Evolutionary conservation across 2,888 invertebrate species (phyloP).

Genomic region (Tridacna crocea): DNA sequence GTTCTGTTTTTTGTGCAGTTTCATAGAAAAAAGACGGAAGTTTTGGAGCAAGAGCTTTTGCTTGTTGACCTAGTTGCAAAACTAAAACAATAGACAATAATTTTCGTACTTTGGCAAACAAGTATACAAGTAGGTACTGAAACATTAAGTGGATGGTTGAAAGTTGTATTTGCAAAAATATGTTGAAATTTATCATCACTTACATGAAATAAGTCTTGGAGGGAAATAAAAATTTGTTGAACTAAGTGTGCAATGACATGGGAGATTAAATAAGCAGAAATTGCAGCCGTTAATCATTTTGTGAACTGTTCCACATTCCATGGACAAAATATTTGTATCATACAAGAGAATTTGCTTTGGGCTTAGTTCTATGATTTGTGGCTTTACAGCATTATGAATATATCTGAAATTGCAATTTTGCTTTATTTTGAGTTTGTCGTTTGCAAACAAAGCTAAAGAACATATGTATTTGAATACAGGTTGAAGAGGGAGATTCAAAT

Average conservation of each 20-base stretch:
- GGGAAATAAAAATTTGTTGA: slow-evolving; percentile 12
- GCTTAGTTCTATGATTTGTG: slow-evolving; percentile 30
- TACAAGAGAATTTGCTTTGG: slow-evolving; percentile 24
- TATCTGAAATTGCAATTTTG: slow-evolving; percentile 26
- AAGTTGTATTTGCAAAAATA: slow-evolving; percentile 29
- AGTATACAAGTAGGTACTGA: slow-evolving; percentile 18
- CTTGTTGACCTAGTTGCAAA: slow-evolving; percentile 15
- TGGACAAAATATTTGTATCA: not conserved
- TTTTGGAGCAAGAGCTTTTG: slow-evolving; percentile 11
- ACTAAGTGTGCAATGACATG: slow-evolving; percentile 23
- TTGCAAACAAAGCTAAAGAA: slow-evolving; percentile 18
- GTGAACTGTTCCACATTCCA: slow-evolving; percentile 19
- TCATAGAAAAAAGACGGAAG: slow-evolving; percentile 33
- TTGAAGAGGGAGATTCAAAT: slow-evolving; percentile 16
- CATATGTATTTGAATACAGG: slow-evolving; percentile 24
- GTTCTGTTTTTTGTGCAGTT: not conserved
- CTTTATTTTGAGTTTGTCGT: slow-evolving; percentile 17
- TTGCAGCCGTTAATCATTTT: slow-evolving; percentile 33
- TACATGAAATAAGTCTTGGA: slow-evolving; percentile 20
- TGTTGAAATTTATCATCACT: slow-evolving; percentile 20
- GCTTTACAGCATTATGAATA: slow-evolving; percentile 26
- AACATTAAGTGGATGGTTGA: slow-evolving; percentile 32
- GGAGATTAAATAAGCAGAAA: slow-evolving; percentile 27
- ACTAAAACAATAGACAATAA: slow-evolving; percentile 12
- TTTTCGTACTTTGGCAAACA: slow-evolving; percentile 18